A percentile compares a stretch with the other conserved stretches of the same genome.
These are phyloP conservation scores for Enteromius thamalakanensis DNA, from an alignment of 2,797 vertebrate species.

Conservation along the genomic window DNA sequence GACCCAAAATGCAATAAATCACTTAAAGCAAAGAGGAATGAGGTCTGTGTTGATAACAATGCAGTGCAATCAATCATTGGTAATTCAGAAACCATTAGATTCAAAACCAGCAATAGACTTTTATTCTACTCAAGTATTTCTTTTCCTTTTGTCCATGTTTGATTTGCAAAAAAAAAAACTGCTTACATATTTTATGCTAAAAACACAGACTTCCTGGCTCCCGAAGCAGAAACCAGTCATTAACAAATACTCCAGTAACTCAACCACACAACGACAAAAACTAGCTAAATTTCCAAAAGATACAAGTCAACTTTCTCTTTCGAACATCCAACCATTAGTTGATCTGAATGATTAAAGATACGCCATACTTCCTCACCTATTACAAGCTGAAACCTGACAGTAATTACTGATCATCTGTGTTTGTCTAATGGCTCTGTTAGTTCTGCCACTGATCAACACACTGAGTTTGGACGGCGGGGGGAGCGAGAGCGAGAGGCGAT, in stretches of 20 bases:
- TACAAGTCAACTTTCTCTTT: conserved; percentile 1
- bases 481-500: conserved; percentile 54
- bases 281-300: background rate
- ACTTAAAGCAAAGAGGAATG: background rate
- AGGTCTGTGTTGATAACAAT: background rate
- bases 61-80: background rate
- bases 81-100: background rate
- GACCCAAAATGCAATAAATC: background rate
- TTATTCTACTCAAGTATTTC: background rate
- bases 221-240: background rate
- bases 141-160: background rate
- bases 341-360: conserved; percentile 54
- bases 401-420: conserved; percentile 57
- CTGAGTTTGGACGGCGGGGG: background rate
- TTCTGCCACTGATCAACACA: conserved; percentile 59
- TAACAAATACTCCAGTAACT: background rate
- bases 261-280: conserved; percentile 7
- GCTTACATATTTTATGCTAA: background rate
- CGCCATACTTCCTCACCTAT: conserved; percentile 45
- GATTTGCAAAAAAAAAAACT: background rate
- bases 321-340: conserved; percentile 23
- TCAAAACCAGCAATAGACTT: background rate
- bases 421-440: conserved; percentile 61
- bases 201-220: background rate
- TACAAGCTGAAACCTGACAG: conserved; percentile 47